Evolutionary conservation across 2,113 vertebrate species (phyloP).

Genomic region (Anguilla japonica): DNA sequence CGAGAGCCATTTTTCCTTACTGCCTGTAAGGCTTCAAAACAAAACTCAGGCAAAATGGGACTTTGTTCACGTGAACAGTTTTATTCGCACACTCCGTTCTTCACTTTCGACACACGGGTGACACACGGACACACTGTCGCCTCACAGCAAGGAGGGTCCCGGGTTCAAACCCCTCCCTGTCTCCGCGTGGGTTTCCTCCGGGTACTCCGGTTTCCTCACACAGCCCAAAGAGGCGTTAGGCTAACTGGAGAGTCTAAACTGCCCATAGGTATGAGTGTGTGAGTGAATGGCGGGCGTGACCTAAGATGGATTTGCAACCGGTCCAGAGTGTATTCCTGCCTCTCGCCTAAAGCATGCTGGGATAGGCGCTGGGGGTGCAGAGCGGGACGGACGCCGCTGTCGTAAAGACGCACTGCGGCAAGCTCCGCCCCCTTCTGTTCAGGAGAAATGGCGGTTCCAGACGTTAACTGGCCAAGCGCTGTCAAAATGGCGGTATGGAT

Average conservation of each 20-base stretch:
- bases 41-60: neutral
- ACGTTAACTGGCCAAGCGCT: neutral
- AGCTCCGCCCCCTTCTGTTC: neutral
- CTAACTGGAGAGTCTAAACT: too few relatives aligned
- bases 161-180: too few relatives aligned
- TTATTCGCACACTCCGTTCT: neutral
- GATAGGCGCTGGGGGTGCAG: neutral
- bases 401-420: neutral
- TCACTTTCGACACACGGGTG: neutral
- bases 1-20: neutral
- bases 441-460: neutral
- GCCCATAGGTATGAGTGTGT: too few relatives aligned
- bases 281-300: too few relatives aligned
- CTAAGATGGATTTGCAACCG: too few relatives aligned
- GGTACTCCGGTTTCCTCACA: too few relatives aligned
- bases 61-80: neutral
- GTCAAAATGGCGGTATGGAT: neutral
- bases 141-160: too few relatives aligned
- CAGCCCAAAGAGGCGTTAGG: too few relatives aligned
- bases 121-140: neutral
- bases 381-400: neutral
- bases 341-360: too few relatives aligned
- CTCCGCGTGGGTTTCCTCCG: too few relatives aligned
- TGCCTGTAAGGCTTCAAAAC: neutral
- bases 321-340: too few relatives aligned